Percentiles rank a stretch among this genome's conserved stretches.
Conservation (phyloP, 2,888 invertebrate species). For the Coelinius sp. region DNA sequence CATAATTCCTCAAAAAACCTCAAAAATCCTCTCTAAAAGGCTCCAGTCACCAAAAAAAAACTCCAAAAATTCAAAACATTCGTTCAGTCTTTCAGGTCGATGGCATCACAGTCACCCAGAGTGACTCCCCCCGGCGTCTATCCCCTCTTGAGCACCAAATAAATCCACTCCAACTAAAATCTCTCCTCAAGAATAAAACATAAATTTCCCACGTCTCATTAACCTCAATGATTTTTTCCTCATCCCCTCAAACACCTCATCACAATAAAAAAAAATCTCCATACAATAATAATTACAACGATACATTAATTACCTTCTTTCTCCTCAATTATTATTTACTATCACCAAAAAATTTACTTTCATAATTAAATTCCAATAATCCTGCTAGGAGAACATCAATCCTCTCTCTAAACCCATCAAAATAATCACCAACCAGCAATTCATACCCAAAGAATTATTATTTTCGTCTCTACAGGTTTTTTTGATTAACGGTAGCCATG, state of each 20-base stretch:
- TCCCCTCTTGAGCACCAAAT: constrained; percentile 12
- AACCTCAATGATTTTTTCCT: no score
- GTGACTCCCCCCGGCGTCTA: constrained; percentile 26
- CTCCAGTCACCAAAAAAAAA: neutral
- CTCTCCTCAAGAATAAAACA: no score
- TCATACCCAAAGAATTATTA: neutral
- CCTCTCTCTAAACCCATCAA: neutral
- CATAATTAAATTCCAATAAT: no score
- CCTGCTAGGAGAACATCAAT: neutral
- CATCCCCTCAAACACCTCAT: no score
- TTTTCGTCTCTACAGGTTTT: neutral
- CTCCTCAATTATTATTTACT: no score
- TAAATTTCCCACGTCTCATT: no score
- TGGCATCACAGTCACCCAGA: constrained; percentile 31
- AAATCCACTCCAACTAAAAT: neutral
- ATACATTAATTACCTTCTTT: no score
- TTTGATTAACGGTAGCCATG: constrained; percentile 66
- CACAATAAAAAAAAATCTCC: no score
- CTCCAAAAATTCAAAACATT: neutral
- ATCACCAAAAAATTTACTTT: no score
- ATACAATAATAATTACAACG: no score
- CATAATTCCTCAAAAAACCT: neutral
- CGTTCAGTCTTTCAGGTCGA: constrained; percentile 27
- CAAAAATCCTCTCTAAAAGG: neutral
- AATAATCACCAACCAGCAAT: neutral